Conservation (phyloP, 1,140 invertebrate species). For the Drosophila teissieri region DNA sequence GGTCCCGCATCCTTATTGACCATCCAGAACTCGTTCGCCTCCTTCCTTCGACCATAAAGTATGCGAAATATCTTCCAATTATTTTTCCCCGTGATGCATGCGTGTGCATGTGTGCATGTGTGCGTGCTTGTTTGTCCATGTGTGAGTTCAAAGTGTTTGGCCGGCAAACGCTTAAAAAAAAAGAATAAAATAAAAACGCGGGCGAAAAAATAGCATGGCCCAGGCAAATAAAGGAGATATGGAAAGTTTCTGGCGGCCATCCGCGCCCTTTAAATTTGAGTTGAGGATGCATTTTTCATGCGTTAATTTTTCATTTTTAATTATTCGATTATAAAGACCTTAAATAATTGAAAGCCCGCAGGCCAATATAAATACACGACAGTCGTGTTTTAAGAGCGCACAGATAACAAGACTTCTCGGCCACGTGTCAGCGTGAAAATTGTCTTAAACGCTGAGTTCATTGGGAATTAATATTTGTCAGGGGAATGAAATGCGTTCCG, state of each 20-base stretch:
- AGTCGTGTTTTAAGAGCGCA: neutral
- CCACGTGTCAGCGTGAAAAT: neutral
- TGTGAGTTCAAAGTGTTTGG: conserved; percentile 74
- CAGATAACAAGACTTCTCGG: conserved; percentile 2
- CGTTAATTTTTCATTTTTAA: conserved; percentile 83
- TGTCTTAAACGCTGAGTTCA: neutral
- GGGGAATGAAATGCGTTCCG: neutral
- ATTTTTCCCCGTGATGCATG: conserved; percentile 68
- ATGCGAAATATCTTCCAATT: conserved; percentile 78
- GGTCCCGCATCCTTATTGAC: conserved; percentile 36
- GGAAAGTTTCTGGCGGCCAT: conserved; percentile 38
- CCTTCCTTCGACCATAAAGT: conserved; percentile 58
- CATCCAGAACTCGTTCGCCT: conserved; percentile 5
- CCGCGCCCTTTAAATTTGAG: conserved; percentile 59
- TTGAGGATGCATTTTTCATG: conserved; percentile 78
- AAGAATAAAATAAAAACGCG: neutral
- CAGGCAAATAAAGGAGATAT: conserved; percentile 42
- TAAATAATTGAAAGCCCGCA: conserved; percentile 71
- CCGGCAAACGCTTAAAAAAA: conserved; percentile 8
- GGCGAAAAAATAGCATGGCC: neutral
- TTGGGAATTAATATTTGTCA: neutral
- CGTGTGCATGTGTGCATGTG: conserved; percentile 19
- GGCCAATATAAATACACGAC: conserved; percentile 30
- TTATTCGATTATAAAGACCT: conserved; percentile 82
- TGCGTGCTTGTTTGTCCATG: conserved; percentile 25